Conservation (phyloP, 2,888 invertebrate species). For the Pachymerium ferrugineum region DNA sequence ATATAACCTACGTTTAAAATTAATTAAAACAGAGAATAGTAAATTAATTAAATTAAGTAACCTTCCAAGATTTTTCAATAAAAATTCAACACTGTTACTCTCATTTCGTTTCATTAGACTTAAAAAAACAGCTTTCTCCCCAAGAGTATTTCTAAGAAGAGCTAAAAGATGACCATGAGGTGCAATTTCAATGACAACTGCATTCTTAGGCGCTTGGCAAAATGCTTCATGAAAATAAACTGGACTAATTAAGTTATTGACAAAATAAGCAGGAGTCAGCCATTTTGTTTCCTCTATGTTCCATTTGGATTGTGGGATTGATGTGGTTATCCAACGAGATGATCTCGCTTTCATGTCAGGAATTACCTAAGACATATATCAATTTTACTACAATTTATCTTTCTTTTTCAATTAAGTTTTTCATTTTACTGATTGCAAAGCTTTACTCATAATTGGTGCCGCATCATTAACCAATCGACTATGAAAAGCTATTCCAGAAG, state of each 20-base stretch:
- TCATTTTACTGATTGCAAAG: conserved; percentile 63
- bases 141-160: conserved; percentile 77
- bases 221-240: conserved; percentile 88
- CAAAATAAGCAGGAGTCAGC: conserved; percentile 90
- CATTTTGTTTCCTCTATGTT: conserved; percentile 65
- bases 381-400: too few species aligned
- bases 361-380: conserved; percentile 66
- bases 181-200: conserved; percentile 86
- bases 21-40: not conserved
- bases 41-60: conserved; percentile 46
- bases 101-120: conserved; percentile 79
- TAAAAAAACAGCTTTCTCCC: conserved; percentile 67
- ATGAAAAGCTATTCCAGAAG: conserved; percentile 86
- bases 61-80: conserved; percentile 76
- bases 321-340: conserved; percentile 83
- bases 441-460: conserved; percentile 70
- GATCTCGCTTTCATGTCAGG: conserved; percentile 71
- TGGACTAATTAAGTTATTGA: conserved; percentile 89
- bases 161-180: conserved; percentile 92
- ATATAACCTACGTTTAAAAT: conserved; percentile 56
- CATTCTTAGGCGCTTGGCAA: conserved; percentile 74
- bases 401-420: too few species aligned
- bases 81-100: conserved; percentile 66
- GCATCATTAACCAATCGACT: conserved; percentile 82
- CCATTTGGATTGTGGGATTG: conserved; percentile 83